phyloP scores from a whole-genome alignment of 2,888 invertebrate species.

The Cephus runcator region DNA sequence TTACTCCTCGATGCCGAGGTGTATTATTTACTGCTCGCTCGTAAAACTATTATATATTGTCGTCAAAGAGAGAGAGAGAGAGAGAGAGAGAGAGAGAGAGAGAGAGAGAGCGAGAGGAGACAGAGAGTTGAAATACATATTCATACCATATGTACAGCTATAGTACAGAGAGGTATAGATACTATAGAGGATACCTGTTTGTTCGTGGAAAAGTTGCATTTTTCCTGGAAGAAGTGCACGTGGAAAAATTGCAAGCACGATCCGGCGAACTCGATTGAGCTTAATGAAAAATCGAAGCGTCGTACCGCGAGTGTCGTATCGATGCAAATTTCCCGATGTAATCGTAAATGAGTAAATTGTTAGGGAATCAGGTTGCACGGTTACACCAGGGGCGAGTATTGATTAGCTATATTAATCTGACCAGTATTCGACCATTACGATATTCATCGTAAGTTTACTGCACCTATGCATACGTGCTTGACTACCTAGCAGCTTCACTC shows the following conservation, averaged over 20 bases:
- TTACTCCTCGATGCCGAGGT: slow-evolving; percentile 26
- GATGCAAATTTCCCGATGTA: not conserved
- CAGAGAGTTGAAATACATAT: not conserved
- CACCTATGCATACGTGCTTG: not conserved
- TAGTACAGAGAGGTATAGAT: not conserved
- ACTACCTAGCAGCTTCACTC: not conserved
- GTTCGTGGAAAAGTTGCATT: no score
- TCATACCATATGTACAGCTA: not conserved
- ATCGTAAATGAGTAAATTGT: not conserved
- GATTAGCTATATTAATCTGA: not conserved
- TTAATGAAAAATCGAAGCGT: not conserved
- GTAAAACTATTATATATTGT: slow-evolving; percentile 5
- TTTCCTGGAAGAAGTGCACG: not conserved
- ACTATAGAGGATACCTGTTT: not conserved
- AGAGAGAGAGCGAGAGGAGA: no score
- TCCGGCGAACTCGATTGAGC: not conserved
- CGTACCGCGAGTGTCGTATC: not conserved
- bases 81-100: not conserved
- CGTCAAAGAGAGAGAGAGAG: not conserved
- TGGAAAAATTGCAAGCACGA: not conserved
- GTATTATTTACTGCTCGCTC: slow-evolving; percentile 34
- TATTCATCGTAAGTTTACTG: not conserved
- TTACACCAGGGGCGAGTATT: not conserved
- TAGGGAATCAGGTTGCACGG: not conserved
- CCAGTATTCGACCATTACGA: not conserved